Percentiles rank a stretch among this genome's conserved stretches.
These are phyloP conservation scores for Acanthacorydalis orientalis DNA, from an alignment of 2,888 invertebrate genomes.

Conservation along the genomic window DNA sequence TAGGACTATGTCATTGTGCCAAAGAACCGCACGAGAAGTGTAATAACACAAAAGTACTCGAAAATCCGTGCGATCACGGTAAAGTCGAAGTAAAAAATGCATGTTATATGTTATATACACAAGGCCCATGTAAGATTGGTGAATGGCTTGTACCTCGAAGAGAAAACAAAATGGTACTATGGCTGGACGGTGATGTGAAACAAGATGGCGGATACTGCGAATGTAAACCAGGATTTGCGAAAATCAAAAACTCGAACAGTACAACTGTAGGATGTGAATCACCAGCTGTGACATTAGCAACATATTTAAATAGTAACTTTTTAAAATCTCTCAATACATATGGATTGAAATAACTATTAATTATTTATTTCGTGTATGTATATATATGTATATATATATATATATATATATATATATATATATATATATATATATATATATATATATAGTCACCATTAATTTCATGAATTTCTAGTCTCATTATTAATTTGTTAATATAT, in stretches of 20 bases:
- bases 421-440: no score
- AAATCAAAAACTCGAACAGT: conserved; percentile 19
- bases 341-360: no score
- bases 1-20: conserved; percentile 61
- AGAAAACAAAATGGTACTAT: conserved; percentile 17
- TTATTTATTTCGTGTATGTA: no score
- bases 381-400: no score
- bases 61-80: conserved; percentile 24
- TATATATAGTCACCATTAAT: no score
- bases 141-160: conserved; percentile 49
- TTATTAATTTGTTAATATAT: no score
- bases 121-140: conserved; percentile 57
- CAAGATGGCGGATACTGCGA: conserved; percentile 25
- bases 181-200: conserved; percentile 15
- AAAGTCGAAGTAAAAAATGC: conserved; percentile 45
- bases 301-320: conserved; percentile 38
- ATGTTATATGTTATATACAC: conserved; percentile 62
- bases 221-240: conserved; percentile 49
- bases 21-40: conserved; percentile 20
- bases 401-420: no score
- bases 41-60: conserved; percentile 8
- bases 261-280: conserved; percentile 35
- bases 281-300: conserved; percentile 43
- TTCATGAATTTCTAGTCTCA: no score
- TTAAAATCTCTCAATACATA: conserved; percentile 1